These are phyloP conservation scores for Ferdinandea cuprea DNA, from an alignment of 2,888 invertebrate genomes.

Conservation along the genomic window DNA sequence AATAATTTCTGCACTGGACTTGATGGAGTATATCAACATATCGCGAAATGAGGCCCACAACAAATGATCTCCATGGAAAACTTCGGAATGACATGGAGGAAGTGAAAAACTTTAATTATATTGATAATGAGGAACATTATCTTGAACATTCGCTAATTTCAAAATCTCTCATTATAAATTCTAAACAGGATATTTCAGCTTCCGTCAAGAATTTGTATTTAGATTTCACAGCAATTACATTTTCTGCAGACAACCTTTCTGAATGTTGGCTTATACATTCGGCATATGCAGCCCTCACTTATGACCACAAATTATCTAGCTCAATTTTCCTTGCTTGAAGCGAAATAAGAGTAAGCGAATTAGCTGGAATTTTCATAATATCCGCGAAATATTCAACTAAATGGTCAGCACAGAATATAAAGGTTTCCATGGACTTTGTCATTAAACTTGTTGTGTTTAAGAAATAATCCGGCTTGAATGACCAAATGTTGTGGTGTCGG, in stretches of 20 bases:
- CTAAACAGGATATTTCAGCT: too few relatives aligned
- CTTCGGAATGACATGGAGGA: slow-evolving; percentile 46
- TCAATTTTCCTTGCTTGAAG: too few relatives aligned
- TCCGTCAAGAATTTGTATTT: slow-evolving; percentile 12
- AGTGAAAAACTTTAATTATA: background rate
- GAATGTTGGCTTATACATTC: too few relatives aligned
- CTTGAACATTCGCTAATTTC: background rate
- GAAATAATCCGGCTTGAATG: too few relatives aligned
- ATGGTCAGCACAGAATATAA: too few relatives aligned
- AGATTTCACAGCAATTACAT: background rate
- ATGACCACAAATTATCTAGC: too few relatives aligned
- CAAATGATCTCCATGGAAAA: slow-evolving; percentile 36
- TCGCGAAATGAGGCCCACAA: slow-evolving; percentile 49
- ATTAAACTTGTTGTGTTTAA: too few relatives aligned
- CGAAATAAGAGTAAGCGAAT: background rate
- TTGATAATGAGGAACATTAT: background rate
- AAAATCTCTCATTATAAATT: slow-evolving; percentile 1
- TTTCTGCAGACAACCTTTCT: too few relatives aligned
- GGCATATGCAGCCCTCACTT: too few relatives aligned
- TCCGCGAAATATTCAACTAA: slow-evolving; percentile 3
- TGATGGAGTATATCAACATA: slow-evolving; percentile 11
- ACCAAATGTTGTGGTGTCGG: too few relatives aligned
- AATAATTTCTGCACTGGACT: slow-evolving; percentile 28
- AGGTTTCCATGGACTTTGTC: too few relatives aligned
- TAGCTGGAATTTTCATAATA: background rate